Evolutionary conservation across 2,797 vertebrate species (phyloP).

Genomic region (Lophius americanus): DNA sequence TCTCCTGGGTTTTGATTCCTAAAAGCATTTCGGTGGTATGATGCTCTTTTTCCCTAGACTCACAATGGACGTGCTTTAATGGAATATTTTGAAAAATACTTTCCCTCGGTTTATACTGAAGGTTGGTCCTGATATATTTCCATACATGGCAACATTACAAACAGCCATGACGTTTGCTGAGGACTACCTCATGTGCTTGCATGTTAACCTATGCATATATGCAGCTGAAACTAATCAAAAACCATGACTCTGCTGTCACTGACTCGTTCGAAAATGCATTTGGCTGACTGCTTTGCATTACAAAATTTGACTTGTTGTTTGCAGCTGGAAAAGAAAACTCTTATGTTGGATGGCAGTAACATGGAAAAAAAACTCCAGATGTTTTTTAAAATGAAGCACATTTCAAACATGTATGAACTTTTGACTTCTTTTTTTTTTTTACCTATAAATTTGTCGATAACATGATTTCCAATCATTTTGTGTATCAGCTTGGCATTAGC

Average conservation of each 20-base stretch:
- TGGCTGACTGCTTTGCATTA: background rate
- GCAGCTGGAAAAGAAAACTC: background rate
- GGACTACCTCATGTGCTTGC: background rate
- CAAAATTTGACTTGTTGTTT: constrained; percentile 2
- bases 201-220: background rate
- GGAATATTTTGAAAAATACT: constrained; percentile 2
- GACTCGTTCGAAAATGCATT: background rate
- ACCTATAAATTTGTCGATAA: background rate
- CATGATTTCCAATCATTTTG: no score
- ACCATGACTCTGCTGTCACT: background rate
- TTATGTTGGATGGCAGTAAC: background rate
- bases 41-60: constrained; percentile 1
- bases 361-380: background rate
- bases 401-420: background rate
- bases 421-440: background rate
- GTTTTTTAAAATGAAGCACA: background rate
- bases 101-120: constrained; percentile 3
- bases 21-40: constrained; percentile 8
- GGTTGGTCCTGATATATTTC: background rate
- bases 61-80: background rate
- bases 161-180: background rate
- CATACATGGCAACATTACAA: background rate
- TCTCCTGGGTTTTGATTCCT: constrained; percentile 1
- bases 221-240: background rate
- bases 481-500: constrained; percentile 13